Evolutionary conservation across 2,113 vertebrate genomes (phyloP).

Genomic region (Eulacestoma nigropectus): DNA sequence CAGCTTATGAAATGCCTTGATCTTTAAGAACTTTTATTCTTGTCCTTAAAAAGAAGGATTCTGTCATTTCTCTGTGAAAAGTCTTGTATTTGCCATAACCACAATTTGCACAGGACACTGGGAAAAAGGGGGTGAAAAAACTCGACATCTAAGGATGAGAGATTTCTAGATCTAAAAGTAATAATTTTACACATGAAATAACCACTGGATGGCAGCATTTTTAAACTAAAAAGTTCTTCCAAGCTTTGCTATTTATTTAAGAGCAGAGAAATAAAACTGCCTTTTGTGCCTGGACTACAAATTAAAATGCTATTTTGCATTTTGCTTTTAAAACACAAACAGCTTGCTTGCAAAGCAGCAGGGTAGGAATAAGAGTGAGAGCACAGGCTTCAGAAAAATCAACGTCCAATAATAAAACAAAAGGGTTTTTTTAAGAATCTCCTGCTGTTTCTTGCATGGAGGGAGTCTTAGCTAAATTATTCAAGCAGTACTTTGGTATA

Average conservation of each 20-base stretch:
- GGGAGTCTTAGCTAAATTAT: not conserved
- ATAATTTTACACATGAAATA: not conserved
- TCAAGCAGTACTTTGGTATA: not conserved
- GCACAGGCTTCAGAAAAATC: slow-evolving; percentile 18
- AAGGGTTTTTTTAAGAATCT: not conserved
- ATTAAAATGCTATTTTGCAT: slow-evolving; percentile 50
- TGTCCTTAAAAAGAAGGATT: not conserved
- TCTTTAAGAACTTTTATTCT: not conserved
- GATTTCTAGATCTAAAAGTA: not conserved
- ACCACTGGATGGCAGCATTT: slow-evolving; percentile 78
- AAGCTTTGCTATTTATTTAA: not conserved
- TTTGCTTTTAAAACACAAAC: slow-evolving; percentile 45
- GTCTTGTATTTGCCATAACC: not conserved
- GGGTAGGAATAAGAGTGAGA: slow-evolving; percentile 8
- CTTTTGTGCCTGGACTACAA: slow-evolving; percentile 24
- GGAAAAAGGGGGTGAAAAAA: fast-evolving
- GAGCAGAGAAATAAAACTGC: not conserved
- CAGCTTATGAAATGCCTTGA: not conserved
- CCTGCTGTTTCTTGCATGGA: slow-evolving; percentile 9
- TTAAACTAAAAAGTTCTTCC: slow-evolving; percentile 36
- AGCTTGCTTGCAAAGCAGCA: slow-evolving; percentile 7
- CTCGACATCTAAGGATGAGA: not conserved
- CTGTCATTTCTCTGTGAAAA: not conserved
- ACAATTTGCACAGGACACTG: not conserved
- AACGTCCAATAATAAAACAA: slow-evolving; percentile 35